Evolutionary conservation across 2,113 vertebrate species (phyloP).

Genomic region (Bungarus multicinctus): DNA sequence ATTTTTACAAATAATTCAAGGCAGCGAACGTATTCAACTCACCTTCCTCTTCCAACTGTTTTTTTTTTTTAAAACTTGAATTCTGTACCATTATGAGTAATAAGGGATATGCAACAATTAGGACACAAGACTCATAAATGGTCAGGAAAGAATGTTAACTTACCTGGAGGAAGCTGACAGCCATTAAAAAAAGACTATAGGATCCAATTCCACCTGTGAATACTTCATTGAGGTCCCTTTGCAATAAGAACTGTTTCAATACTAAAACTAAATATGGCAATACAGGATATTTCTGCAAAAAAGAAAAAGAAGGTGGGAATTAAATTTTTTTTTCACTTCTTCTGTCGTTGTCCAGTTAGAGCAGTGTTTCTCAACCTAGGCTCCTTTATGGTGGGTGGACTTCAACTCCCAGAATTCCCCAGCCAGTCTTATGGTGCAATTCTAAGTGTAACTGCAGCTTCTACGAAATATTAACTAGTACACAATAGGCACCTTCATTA

Average conservation of each 20-base stretch:
- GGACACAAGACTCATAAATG: too few species aligned
- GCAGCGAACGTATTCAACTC: neutral
- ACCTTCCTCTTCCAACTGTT: neutral
- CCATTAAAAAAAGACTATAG: constrained; percentile 98
- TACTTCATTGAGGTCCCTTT: constrained; percentile 97
- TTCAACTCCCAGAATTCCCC: neutral
- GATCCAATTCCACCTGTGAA: constrained; percentile 98
- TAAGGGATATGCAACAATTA: neutral
- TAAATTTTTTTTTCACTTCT: neutral
- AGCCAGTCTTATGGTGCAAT: neutral
- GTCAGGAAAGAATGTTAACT: neutral
- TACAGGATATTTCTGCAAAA: constrained; percentile 92
- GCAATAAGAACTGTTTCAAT: constrained; percentile 96
- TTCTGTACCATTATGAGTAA: neutral
- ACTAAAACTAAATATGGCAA: constrained; percentile 97
- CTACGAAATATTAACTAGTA: neutral
- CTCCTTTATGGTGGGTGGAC: neutral
- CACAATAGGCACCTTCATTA: neutral
- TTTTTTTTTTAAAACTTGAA: neutral
- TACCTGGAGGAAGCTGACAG: constrained; percentile 98
- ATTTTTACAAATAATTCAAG: neutral
- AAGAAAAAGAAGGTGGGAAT: constrained; percentile 15
- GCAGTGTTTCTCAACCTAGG: neutral
- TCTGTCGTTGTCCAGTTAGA: neutral
- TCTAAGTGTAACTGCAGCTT: neutral